Evolutionary conservation across 2,113 vertebrate genomes (phyloP).

Genomic region (Megaptera novaeangliae): DNA sequence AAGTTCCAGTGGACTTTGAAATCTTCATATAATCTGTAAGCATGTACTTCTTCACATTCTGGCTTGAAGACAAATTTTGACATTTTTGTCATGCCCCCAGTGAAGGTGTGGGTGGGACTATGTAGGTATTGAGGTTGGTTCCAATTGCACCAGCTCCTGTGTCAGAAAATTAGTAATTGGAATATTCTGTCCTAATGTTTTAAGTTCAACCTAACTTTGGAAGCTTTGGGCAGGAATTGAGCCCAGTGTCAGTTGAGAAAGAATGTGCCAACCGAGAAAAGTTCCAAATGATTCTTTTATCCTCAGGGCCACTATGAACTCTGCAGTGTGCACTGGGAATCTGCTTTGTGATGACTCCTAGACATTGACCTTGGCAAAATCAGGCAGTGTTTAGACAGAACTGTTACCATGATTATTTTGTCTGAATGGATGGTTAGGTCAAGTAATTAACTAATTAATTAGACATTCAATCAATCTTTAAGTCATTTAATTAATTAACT

Average conservation of each 20-base stretch:
- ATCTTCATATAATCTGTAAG: background rate
- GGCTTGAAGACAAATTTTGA: background rate
- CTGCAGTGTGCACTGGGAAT: background rate
- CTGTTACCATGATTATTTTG: constrained; percentile 47
- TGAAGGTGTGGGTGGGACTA: background rate
- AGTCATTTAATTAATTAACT: constrained; percentile 52
- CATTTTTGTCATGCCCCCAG: background rate
- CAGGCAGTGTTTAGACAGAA: constrained; percentile 54
- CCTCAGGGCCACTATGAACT: background rate
- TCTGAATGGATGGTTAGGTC: constrained; percentile 59
- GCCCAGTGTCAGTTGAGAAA: background rate
- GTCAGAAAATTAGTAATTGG: background rate
- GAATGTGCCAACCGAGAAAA: background rate
- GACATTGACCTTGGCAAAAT: constrained; percentile 52
- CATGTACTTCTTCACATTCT: background rate
- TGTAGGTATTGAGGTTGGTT: background rate
- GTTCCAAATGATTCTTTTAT: background rate
- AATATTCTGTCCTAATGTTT: background rate
- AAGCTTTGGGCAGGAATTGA: background rate
- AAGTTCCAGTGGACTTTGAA: background rate
- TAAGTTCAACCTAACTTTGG: background rate
- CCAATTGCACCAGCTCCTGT: background rate
- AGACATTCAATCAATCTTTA: constrained; percentile 56
- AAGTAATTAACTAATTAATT: constrained; percentile 66
- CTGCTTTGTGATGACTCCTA: background rate